phyloP scores from a whole-genome alignment of 2,888 invertebrate species.

The Nomada ferruginata region DNA sequence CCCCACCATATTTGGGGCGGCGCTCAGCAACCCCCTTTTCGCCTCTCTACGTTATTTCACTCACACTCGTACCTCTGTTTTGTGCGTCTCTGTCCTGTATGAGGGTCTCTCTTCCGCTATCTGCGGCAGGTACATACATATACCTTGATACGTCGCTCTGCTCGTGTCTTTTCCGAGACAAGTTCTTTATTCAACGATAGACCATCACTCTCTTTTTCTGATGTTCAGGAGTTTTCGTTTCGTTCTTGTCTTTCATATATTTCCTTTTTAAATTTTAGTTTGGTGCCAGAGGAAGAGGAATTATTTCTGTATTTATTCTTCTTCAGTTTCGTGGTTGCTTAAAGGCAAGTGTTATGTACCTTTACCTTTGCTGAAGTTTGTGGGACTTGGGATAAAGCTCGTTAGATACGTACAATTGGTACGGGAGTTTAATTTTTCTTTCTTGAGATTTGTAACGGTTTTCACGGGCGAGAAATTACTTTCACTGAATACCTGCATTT shows the following conservation, averaged over 20 bases:
- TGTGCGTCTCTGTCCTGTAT: background rate
- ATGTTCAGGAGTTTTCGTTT: background rate
- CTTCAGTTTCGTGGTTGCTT: background rate
- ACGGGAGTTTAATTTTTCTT: background rate
- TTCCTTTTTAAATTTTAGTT: no score
- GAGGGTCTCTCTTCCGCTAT: background rate
- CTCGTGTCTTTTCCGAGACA: constrained; percentile 10
- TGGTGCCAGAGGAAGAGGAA: no score
- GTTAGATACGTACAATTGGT: background rate
- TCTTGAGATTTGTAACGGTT: background rate
- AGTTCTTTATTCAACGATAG: constrained; percentile 22
- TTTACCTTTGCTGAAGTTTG: background rate
- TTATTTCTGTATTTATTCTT: background rate
- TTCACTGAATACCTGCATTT: no score
- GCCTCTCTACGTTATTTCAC: constrained; percentile 30
- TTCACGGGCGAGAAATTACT: no score
- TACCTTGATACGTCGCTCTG: constrained; percentile 24
- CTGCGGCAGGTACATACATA: constrained; percentile 39
- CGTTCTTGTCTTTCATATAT: background rate
- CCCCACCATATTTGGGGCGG: constrained; percentile 62
- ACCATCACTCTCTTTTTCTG: background rate
- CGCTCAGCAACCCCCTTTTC: constrained; percentile 54
- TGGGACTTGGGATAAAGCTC: background rate
- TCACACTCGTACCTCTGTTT: background rate
- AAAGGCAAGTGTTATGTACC: background rate